A percentile compares a stretch with the other conserved stretches of the same genome.
These are phyloP conservation scores for Bombus pyrosoma DNA, from an alignment of 1,140 invertebrate species.

Conservation along the genomic window DNA sequence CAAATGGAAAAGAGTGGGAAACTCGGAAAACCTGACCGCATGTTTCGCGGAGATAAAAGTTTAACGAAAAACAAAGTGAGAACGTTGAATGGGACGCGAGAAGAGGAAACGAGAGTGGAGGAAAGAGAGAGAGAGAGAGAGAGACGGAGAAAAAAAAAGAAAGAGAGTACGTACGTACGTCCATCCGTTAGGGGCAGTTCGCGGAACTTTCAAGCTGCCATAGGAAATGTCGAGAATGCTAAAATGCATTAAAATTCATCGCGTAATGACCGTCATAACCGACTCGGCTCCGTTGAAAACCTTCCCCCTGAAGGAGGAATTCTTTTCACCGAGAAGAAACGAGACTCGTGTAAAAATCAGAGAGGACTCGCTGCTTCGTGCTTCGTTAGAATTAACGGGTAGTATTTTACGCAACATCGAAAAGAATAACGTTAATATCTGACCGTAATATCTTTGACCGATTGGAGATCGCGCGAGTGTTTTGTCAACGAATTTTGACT, in stretches of 20 bases:
- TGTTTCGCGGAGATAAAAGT: conserved; percentile 53
- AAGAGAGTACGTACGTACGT: conserved; percentile 15
- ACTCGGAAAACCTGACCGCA: conserved; percentile 44
- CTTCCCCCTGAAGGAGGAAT: background rate
- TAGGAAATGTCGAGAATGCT: conserved; percentile 38
- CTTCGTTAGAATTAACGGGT: background rate
- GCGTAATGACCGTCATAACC: conserved; percentile 44
- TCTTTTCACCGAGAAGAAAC: conserved; percentile 16
- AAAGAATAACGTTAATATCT: background rate
- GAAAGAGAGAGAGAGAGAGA: background rate
- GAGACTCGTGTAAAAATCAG: background rate
- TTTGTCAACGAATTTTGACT: too few relatives aligned
- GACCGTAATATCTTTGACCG: background rate
- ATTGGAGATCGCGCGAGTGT: too few relatives aligned
- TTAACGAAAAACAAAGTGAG: conserved; percentile 54
- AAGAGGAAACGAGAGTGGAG: background rate
- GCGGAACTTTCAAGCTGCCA: conserved; percentile 21
- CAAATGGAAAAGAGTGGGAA: background rate
- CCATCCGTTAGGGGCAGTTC: conserved; percentile 29
- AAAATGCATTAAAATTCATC: conserved; percentile 51
- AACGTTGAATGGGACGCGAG: conserved; percentile 24
- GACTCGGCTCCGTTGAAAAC: conserved; percentile 18
- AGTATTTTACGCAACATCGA: background rate
- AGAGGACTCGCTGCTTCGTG: background rate
- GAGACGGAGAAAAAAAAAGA: background rate